A percentile compares a stretch with the other conserved stretches of the same genome.
phyloP scores from a whole-genome alignment of 2,888 invertebrate genomes.

The Lordiphosa fenestrarum region DNA sequence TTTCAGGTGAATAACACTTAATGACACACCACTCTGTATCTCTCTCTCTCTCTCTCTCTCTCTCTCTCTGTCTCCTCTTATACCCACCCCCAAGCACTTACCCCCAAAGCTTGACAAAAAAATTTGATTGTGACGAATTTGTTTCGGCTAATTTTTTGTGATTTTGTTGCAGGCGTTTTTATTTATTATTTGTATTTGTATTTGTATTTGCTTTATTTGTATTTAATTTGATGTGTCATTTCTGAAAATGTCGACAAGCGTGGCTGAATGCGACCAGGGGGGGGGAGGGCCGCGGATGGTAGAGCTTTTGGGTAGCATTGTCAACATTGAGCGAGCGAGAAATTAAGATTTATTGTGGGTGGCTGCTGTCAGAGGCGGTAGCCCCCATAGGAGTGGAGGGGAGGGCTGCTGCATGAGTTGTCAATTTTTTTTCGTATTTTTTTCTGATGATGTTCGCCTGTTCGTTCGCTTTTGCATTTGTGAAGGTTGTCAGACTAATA shows the following conservation, averaged over 20 bases:
- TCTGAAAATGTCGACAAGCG: slow-evolving; percentile 44
- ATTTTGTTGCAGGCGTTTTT: slow-evolving; percentile 27
- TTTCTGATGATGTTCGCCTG: not conserved
- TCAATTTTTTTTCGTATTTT: slow-evolving; percentile 31
- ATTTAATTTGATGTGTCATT: slow-evolving; percentile 70
- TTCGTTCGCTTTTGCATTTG: slow-evolving; percentile 1
- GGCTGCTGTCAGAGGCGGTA: slow-evolving; percentile 36
- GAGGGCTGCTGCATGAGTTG: slow-evolving; percentile 36
- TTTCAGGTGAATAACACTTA: too few relatives aligned
- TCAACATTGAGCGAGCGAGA: slow-evolving; percentile 34
- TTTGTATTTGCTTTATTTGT: slow-evolving; percentile 43
- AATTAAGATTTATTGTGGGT: slow-evolving; percentile 71
- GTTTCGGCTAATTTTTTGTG: slow-evolving; percentile 10
- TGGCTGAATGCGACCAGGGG: not conserved
- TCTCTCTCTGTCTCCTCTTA: too few relatives aligned
- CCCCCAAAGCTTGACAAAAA: too few relatives aligned
- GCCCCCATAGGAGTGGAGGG: not conserved
- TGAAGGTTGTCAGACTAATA: slow-evolving; percentile 49
- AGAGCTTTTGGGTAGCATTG: slow-evolving; percentile 15
- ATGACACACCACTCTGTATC: not conserved
- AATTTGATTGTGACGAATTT: too few relatives aligned
- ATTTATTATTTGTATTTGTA: slow-evolving; percentile 1
- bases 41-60: too few relatives aligned
- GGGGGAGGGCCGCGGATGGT: not conserved
- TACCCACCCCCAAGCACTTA: too few relatives aligned